Evolutionary conservation across 2,888 invertebrate genomes (phyloP).

Genomic region (Tridacna gigas): DNA sequence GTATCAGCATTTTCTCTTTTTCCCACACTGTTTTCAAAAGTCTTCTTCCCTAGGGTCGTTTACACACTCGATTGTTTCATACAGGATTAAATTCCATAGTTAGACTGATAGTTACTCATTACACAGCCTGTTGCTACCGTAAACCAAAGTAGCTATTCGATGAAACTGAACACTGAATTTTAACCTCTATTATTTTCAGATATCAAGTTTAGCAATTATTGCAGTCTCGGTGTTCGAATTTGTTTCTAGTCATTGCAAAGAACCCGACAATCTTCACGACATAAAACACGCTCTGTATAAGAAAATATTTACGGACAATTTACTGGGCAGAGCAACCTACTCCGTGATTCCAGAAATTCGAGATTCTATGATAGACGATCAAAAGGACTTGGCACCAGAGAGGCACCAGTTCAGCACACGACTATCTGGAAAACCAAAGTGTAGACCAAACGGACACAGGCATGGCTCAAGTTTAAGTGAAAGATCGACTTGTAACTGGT

Average conservation of each 20-base stretch:
- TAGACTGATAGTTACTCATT: too few species aligned
- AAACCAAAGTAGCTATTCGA: too few species aligned
- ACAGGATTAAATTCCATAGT: too few species aligned
- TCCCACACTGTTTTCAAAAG: too few species aligned
- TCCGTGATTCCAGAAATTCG: neutral
- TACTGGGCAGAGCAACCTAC: neutral
- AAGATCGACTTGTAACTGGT: conserved; percentile 1
- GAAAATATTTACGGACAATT: conserved; percentile 3
- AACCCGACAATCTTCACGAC: neutral
- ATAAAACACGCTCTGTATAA: conserved; percentile 7
- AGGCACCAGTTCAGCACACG: neutral
- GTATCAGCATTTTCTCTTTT: neutral
- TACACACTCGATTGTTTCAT: too few species aligned
- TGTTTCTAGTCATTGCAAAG: neutral
- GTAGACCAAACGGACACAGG: neutral
- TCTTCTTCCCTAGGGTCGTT: too few species aligned
- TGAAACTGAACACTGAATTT: too few species aligned
- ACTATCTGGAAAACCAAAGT: neutral
- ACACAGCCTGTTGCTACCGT: too few species aligned
- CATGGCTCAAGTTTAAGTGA: neutral
- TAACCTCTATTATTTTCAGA: neutral
- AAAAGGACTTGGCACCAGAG: neutral
- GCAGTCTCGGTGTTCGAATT: neutral
- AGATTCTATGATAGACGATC: neutral
- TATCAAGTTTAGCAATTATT: neutral